Conservation (phyloP, 2,888 invertebrate species). For the Apoderus coryli region DNA sequence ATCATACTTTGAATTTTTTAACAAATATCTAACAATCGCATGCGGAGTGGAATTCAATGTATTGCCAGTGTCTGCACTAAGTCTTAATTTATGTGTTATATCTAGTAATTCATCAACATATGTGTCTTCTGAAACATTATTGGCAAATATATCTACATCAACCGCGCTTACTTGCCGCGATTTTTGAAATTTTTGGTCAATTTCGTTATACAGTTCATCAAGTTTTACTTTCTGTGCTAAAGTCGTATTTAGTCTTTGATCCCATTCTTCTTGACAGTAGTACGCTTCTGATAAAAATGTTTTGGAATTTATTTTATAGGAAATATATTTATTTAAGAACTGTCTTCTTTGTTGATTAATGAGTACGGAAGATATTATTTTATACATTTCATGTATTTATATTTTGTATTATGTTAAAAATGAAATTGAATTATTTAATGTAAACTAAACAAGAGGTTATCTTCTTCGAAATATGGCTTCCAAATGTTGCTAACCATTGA, state of each 20-base stretch:
- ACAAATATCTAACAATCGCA: slow-evolving; percentile 53
- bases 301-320: slow-evolving; percentile 21
- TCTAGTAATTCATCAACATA: slow-evolving; percentile 60
- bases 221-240: slow-evolving; percentile 44
- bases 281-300: slow-evolving; percentile 58
- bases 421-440: too few relatives aligned
- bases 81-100: slow-evolving; percentile 53
- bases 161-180: slow-evolving; percentile 54
- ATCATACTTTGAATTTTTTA: slow-evolving; percentile 40
- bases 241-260: slow-evolving; percentile 43
- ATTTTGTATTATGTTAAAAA: too few relatives aligned
- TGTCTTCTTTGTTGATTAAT: too few relatives aligned
- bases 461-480: too few relatives aligned
- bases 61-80: slow-evolving; percentile 54
- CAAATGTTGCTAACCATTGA: too few relatives aligned
- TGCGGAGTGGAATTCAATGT: slow-evolving; percentile 69
- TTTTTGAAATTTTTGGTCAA: slow-evolving; percentile 51
- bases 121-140: slow-evolving; percentile 42
- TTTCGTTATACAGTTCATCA: slow-evolving; percentile 51
- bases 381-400: too few relatives aligned
- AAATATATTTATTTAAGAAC: neutral
- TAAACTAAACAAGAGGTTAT: too few relatives aligned
- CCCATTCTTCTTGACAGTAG: slow-evolving; percentile 58
- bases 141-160: slow-evolving; percentile 72
- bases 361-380: too few relatives aligned